These are phyloP conservation scores for Syngnathus floridae DNA, from an alignment of 2,113 vertebrate species.

Conservation along the genomic window DNA sequence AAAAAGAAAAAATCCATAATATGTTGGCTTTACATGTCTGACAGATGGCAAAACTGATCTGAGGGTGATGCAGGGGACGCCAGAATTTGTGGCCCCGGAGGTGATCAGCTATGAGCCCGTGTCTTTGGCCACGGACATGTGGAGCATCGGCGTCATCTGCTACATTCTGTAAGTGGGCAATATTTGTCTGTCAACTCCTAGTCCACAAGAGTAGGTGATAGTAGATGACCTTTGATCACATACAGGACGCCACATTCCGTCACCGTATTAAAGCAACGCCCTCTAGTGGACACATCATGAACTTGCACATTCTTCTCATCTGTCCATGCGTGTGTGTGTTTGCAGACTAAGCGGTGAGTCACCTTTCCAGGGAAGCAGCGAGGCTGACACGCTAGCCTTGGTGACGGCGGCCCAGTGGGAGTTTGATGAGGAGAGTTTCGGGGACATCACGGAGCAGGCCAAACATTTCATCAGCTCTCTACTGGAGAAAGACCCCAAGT, in stretches of 20 bases:
- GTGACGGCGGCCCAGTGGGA: constrained; percentile 78
- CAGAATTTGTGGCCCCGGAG: constrained; percentile 86
- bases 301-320: background rate
- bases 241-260: background rate
- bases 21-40: background rate
- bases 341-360: constrained; percentile 81
- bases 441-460: constrained; percentile 74
- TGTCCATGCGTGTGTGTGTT: background rate
- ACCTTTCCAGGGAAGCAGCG: constrained; percentile 78
- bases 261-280: constrained; percentile 2
- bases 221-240: background rate
- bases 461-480: constrained; percentile 79
- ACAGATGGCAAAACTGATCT: constrained; percentile 66
- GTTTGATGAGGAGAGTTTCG: constrained; percentile 80
- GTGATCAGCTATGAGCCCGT: constrained; percentile 81
- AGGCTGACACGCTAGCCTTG: constrained; percentile 75
- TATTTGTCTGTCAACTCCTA: background rate
- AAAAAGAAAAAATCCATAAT: background rate
- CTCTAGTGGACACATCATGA: constrained; percentile 25
- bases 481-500: constrained; percentile 76
- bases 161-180: constrained; percentile 71
- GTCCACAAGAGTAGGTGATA: background rate
- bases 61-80: constrained; percentile 81
- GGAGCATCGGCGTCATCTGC: constrained; percentile 86
- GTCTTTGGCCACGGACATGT: constrained; percentile 74